These are phyloP conservation scores for Aricia agestis DNA, from an alignment of 1,140 invertebrate species.

Conservation along the genomic window DNA sequence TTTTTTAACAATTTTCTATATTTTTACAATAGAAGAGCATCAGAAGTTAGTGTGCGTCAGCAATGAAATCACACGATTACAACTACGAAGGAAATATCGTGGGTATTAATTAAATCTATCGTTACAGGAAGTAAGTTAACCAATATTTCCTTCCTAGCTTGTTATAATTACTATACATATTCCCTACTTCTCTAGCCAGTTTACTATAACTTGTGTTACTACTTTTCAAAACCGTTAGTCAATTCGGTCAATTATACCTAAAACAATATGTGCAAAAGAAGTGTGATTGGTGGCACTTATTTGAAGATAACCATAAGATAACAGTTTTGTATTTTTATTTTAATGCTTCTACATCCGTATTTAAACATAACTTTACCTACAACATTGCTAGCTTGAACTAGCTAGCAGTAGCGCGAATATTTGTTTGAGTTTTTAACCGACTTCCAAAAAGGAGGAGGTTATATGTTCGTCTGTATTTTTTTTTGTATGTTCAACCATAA, in stretches of 20 bases:
- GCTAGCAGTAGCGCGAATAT: no score
- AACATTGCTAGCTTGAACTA: no score
- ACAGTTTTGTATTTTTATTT: background rate
- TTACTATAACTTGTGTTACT: background rate
- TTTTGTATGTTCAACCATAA: no score
- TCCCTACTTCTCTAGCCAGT: background rate
- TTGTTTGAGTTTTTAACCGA: no score
- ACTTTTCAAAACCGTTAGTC: slow-evolving; percentile 7
- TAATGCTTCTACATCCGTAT: background rate
- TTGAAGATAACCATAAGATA: background rate
- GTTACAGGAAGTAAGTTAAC: background rate
- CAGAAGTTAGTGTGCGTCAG: background rate
- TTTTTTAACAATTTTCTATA: no score
- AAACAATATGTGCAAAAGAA: background rate
- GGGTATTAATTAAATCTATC: background rate
- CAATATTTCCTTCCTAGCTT: slow-evolving; percentile 8
- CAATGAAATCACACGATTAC: background rate
- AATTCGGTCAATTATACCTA: background rate
- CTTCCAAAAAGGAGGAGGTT: no score
- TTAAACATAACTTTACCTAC: background rate
- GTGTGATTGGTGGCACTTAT: background rate
- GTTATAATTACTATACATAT: background rate
- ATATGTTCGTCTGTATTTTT: no score
- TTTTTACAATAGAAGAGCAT: background rate
- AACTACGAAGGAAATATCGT: background rate